A percentile compares a stretch with the other conserved stretches of the same genome.
Conservation (phyloP, 2,113 vertebrate species). For the Mystacornis crossleyi region DNA sequence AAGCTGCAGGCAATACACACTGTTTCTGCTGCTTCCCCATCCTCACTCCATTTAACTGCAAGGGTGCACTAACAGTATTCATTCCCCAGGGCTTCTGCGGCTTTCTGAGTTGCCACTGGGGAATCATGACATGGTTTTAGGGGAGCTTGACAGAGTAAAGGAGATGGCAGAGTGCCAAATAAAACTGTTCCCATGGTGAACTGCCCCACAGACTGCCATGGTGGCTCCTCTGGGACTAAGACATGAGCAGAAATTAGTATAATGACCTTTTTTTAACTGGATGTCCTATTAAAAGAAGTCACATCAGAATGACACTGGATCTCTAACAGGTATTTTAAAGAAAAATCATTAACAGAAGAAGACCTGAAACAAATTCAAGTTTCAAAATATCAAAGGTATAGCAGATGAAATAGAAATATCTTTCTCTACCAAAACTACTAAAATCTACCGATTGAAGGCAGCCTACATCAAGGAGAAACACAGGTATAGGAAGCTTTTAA, state of each 20-base stretch:
- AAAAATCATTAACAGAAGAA: background rate
- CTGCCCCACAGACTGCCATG: background rate
- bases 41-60: background rate
- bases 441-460: background rate
- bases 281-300: background rate
- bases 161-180: background rate
- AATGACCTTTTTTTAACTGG: background rate
- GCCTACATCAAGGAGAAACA: background rate
- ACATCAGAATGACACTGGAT: background rate
- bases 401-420: accelerated
- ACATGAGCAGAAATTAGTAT: background rate
- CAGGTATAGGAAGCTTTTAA: background rate
- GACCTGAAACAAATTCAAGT: background rate
- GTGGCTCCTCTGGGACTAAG: background rate
- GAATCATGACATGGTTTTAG: background rate
- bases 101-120: background rate
- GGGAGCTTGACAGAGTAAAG: background rate
- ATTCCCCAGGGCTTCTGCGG: background rate
- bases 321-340: background rate
- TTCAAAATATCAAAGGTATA: background rate
- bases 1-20: background rate
- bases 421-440: background rate
- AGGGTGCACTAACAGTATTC: background rate
- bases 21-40: background rate
- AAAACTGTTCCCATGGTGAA: background rate